Percentiles rank a stretch among this genome's conserved stretches.
phyloP scores from a whole-genome alignment of 1,140 invertebrate genomes.

The Venturia canescens region DNA sequence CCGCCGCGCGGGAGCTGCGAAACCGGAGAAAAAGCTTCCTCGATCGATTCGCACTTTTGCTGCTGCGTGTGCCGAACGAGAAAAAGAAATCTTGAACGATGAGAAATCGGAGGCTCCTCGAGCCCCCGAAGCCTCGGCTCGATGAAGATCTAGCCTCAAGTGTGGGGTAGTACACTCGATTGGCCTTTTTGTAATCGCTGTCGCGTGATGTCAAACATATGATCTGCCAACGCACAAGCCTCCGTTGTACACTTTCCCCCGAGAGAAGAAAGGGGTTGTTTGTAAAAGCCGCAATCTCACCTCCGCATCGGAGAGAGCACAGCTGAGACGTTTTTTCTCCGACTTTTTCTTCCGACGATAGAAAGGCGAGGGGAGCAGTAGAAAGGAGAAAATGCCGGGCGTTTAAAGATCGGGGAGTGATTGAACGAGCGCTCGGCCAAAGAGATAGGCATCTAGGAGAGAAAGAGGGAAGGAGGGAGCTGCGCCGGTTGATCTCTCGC shows the following conservation, averaged over 20 bases:
- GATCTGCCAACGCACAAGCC: background rate
- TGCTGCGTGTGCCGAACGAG: too few species aligned
- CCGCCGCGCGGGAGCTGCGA: too few species aligned
- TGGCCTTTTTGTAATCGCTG: conserved; percentile 18
- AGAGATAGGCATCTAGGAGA: conserved; percentile 12
- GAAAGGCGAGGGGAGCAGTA: background rate
- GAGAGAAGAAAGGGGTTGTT: conserved; percentile 40
- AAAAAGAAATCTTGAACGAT: too few species aligned
- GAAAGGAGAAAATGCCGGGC: background rate
- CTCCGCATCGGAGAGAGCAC: conserved; percentile 21
- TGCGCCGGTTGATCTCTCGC: conserved; percentile 3
- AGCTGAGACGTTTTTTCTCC: conserved; percentile 22
- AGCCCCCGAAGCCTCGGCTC: too few species aligned
- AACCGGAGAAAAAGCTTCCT: too few species aligned
- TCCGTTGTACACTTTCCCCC: background rate
- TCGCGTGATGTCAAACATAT: conserved; percentile 39
- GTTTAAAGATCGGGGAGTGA: conserved; percentile 4
- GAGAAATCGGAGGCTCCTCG: too few species aligned
- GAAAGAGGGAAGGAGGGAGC: background rate
- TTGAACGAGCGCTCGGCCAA: background rate
- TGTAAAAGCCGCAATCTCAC: conserved; percentile 43
- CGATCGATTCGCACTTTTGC: too few species aligned
- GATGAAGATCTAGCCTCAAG: too few species aligned
- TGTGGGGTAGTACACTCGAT: conserved; percentile 2
- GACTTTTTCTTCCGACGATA: conserved; percentile 1